Evolutionary conservation across 2,113 vertebrate genomes (phyloP).

Genomic region (Neopipo cinnamomea): DNA sequence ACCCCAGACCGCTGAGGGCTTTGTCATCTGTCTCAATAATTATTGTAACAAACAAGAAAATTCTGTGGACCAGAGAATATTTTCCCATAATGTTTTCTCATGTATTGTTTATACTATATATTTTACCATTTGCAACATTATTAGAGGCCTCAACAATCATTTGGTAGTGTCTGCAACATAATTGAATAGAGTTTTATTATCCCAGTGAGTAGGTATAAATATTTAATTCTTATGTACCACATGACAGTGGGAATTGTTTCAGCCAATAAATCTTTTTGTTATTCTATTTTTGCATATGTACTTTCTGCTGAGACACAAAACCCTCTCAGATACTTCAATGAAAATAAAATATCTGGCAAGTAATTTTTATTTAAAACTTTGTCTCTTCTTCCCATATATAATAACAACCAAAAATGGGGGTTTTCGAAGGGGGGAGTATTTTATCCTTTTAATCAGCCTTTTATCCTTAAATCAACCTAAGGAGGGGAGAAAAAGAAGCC

Average conservation of each 20-base stretch:
- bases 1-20: background rate
- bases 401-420: background rate
- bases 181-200: conserved; percentile 72
- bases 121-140: conserved; percentile 67
- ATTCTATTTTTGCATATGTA: background rate
- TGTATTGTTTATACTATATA: conserved; percentile 63
- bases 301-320: background rate
- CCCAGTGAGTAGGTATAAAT: conserved; percentile 65
- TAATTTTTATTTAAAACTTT: background rate
- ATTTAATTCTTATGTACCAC: conserved; percentile 68
- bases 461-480: background rate
- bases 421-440: background rate
- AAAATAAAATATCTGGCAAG: background rate
- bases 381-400: background rate
- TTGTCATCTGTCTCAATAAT: background rate
- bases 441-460: background rate
- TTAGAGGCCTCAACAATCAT: conserved; percentile 66
- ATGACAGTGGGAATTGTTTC: conserved; percentile 41
- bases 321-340: background rate
- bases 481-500: background rate
- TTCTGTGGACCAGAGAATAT: conserved; percentile 33
- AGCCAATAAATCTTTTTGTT: conserved; percentile 38
- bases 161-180: conserved; percentile 58
- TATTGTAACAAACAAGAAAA: conserved; percentile 42
- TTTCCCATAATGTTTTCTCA: conserved; percentile 41